Conservation (phyloP, 2,113 vertebrate species). For the Nyctereutes procyonoides region DNA sequence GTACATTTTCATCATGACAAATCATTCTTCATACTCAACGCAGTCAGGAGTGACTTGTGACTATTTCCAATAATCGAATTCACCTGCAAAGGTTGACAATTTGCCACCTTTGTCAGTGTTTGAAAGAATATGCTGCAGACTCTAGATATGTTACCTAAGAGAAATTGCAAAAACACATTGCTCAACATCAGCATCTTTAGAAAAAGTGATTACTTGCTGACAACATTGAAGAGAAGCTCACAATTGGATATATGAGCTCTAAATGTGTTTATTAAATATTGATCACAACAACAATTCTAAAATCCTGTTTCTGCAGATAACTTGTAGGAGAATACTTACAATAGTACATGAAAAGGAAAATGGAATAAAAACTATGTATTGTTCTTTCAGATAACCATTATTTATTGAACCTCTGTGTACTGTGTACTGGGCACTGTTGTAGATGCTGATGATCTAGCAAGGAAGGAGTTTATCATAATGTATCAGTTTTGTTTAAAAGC, state of each 20-base stretch:
- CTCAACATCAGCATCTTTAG: slow-evolving; percentile 43
- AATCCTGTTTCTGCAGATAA: slow-evolving; percentile 55
- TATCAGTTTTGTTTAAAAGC: not conserved
- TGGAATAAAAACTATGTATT: not conserved
- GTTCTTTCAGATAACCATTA: slow-evolving; percentile 44
- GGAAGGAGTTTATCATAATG: not conserved
- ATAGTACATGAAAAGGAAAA: slow-evolving; percentile 26
- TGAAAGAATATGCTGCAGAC: not conserved
- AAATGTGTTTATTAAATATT: slow-evolving; percentile 75
- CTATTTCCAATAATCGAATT: slow-evolving; percentile 44
- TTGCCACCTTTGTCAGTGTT: not conserved
- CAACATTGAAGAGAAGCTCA: slow-evolving; percentile 12
- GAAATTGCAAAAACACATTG: slow-evolving; percentile 20
- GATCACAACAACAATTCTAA: slow-evolving; percentile 51
- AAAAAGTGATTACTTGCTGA: slow-evolving; percentile 41
- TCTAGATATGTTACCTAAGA: not conserved
- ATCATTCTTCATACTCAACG: slow-evolving; percentile 25
- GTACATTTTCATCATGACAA: not conserved
- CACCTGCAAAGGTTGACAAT: not conserved
- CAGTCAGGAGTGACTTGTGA: not conserved
- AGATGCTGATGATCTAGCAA: not conserved
- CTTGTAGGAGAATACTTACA: not conserved
- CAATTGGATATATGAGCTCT: not conserved
- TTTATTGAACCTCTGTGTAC: not conserved
- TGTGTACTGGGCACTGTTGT: not conserved